A percentile compares a stretch with the other conserved stretches of the same genome.
Conservation (phyloP, 2,113 vertebrate species). For the Eidolon helvum region DNA sequence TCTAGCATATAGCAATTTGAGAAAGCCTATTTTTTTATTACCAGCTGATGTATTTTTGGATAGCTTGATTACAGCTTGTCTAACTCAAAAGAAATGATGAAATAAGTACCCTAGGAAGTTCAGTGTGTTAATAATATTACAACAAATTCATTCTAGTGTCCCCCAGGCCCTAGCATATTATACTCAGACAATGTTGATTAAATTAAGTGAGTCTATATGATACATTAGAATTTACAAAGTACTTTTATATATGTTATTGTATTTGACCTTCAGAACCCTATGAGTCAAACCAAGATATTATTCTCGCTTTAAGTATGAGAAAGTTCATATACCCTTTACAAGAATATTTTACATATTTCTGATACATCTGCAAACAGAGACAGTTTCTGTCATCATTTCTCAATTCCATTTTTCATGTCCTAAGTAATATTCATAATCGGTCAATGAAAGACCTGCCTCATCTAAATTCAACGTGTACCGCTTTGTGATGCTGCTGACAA, state of each 20-base stretch:
- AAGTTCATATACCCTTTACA: background rate
- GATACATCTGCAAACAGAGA: background rate
- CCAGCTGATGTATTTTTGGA: background rate
- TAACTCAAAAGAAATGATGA: conserved; percentile 10
- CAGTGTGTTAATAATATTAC: background rate
- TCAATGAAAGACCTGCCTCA: background rate
- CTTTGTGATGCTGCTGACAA: background rate
- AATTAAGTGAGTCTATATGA: background rate
- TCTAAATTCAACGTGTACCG: background rate
- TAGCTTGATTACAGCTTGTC: background rate
- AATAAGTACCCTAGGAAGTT: conserved; percentile 11
- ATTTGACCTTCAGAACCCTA: background rate
- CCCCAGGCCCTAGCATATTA: background rate
- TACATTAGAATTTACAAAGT: background rate
- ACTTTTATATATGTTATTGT: background rate
- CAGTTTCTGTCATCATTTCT: background rate
- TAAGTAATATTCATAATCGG: background rate
- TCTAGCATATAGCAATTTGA: background rate
- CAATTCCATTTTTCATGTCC: background rate
- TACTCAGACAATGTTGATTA: background rate
- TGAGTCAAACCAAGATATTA: background rate
- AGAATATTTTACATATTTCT: background rate
- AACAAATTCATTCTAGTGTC: background rate
- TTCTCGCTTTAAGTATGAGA: conserved; percentile 47
- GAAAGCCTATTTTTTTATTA: conserved; percentile 3